A percentile compares a stretch with the other conserved stretches of the same genome.
phyloP scores from a whole-genome alignment of 2,888 invertebrate genomes.

The Sesia apiformis region DNA sequence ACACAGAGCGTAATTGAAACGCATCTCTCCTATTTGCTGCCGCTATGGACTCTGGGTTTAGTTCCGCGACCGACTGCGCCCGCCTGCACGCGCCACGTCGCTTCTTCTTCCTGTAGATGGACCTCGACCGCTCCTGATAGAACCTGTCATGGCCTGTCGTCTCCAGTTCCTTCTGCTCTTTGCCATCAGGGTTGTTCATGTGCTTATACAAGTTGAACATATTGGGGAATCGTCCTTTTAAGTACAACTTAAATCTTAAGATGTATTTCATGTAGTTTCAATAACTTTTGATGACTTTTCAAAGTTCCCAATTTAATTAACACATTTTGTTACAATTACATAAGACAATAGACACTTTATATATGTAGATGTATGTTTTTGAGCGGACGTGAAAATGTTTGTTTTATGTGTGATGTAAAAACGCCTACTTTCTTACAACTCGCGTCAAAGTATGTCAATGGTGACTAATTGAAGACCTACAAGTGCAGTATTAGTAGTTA shows the following conservation, averaged over 20 bases:
- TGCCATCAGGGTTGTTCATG: conserved; percentile 75
- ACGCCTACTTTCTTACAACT: conserved; percentile 14
- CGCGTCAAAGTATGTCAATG: conserved; percentile 46
- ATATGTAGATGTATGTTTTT: too few species aligned
- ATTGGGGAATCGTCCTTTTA: conserved; percentile 30
- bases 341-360: too few species aligned
- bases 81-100: conserved; percentile 76
- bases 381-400: too few species aligned
- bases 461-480: conserved; percentile 57
- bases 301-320: too few species aligned
- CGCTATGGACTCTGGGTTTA: conserved; percentile 76
- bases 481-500: conserved; percentile 41
- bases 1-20: conserved; percentile 77
- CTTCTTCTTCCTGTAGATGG: conserved; percentile 69
- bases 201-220: conserved; percentile 88
- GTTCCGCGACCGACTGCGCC: conserved; percentile 80
- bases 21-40: conserved; percentile 78
- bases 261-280: conserved; percentile 33
- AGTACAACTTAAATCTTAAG: conserved; percentile 23
- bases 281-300: too few species aligned
- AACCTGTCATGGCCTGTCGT: conserved; percentile 88
- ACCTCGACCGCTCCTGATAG: conserved; percentile 78
- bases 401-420: too few species aligned
- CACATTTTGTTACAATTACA: too few species aligned
- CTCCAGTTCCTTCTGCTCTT: conserved; percentile 69